These are phyloP conservation scores for Galendromus occidentalis DNA, from an alignment of 1,140 invertebrate species.

Conservation along the genomic window DNA sequence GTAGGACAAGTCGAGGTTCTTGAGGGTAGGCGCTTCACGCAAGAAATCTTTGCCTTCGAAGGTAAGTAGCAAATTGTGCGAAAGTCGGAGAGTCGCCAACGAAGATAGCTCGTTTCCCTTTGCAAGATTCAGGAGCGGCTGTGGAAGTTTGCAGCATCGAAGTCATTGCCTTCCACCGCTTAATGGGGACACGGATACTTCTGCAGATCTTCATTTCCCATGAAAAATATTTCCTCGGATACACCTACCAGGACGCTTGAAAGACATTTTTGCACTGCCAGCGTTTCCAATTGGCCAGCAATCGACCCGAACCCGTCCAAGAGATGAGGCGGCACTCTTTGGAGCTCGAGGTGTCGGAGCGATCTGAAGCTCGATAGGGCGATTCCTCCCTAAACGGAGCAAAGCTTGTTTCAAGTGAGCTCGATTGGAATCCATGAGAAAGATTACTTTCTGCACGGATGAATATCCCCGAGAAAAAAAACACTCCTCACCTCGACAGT, in stretches of 20 bases:
- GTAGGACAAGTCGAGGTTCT: neutral
- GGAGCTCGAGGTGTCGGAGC: neutral
- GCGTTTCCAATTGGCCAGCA: neutral
- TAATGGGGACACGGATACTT: neutral
- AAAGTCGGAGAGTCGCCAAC: neutral
- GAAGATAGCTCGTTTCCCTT: neutral
- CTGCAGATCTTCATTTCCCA: neutral
- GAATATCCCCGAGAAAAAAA: neutral
- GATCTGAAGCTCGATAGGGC: neutral
- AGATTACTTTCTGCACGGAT: neutral
- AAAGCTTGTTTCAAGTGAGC: neutral
- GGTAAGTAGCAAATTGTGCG: neutral
- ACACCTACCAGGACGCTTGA: neutral
- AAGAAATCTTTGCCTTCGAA: neutral
- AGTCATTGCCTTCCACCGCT: neutral
- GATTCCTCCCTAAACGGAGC: neutral
- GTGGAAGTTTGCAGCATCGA: neutral
- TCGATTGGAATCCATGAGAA: neutral
- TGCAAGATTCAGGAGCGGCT: neutral
- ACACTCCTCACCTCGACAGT: neutral
- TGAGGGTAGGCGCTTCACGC: neutral
- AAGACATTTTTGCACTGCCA: neutral
- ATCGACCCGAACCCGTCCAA: neutral
- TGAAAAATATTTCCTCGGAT: neutral
- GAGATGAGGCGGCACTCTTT: neutral